Base-by-base conservation (phyloP, 2,888 invertebrate species). In the Podabrus alpinus region DNA sequence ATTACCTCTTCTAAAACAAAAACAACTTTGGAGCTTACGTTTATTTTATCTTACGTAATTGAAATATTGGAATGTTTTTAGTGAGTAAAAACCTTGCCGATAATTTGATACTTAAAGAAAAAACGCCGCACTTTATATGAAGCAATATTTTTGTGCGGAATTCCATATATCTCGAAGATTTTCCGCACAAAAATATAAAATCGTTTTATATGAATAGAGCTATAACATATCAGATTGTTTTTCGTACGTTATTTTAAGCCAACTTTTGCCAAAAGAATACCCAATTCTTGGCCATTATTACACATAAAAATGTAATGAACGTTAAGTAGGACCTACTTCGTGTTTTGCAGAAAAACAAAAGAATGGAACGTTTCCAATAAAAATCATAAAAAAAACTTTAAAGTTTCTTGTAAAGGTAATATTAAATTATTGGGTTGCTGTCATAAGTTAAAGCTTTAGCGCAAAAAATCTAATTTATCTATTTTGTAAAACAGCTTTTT, bases 171-270 rank as follows among this genome's bases (percentile, higher is more conserved):
- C 73, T 69, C 45, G 19, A 69, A 73, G 69, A 73, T 73, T 73
- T 73, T 24, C 73, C 69, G 59, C 60, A 66, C 62, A 66, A 69
- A 59, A 60, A 64, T 69, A 73, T 73, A 67, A 73, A 73, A 69
- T 73, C 73, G 69, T 69, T 73, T 64, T 69, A 73, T 59, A 73
- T 69, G 69, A 69, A 68, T 68, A 29, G 68, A 62, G 72, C 68
- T 68, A 73, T 73, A 73, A 73, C 69, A 69, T 73, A 73, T 69
- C 66, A 66, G 73, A 73, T 69, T 73, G 73, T 73, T 73, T 73
- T 69, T 69, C 69, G 60, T 69, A 64, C 29, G 69, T 68, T 69
- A 66, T 64, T 73, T 68, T 61, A 66, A 71, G 25, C 59, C 25
- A 25, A 21, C 24, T 21, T 66, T 24, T 66, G 24, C 66, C 61